Conservation (phyloP, 2,888 invertebrate species). For the Caenorhabditis sp. region DNA sequence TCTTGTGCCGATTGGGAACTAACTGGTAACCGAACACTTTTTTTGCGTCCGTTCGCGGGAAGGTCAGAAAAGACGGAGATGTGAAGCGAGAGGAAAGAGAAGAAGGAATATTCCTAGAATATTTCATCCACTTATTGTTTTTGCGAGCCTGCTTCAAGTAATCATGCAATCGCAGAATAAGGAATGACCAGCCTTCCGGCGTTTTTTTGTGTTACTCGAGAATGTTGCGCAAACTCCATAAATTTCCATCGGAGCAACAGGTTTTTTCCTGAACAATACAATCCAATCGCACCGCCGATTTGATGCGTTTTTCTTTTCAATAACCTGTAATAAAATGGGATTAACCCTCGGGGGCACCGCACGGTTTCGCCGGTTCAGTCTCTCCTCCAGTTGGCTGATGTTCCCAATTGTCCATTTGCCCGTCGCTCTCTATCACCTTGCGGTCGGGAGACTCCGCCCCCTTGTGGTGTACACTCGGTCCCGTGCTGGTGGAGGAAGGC, state of each 20-base stretch:
- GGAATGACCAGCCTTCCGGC: constrained; percentile 52
- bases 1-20: constrained; percentile 9
- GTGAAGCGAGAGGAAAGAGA: too few relatives aligned
- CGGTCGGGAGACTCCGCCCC: constrained; percentile 32
- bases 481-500: constrained; percentile 21
- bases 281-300: constrained; percentile 13
- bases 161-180: constrained; percentile 48
- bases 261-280: background rate
- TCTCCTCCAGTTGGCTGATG: too few relatives aligned
- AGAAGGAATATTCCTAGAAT: too few relatives aligned
- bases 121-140: constrained; percentile 13
- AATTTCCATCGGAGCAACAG: constrained; percentile 1
- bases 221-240: constrained; percentile 42
- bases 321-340: constrained; percentile 44
- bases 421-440: too few relatives aligned
- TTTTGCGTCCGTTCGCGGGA: background rate
- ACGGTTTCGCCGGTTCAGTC: background rate
- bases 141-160: background rate
- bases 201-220: constrained; percentile 33
- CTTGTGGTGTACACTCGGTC: constrained; percentile 37
- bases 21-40: constrained; percentile 36
- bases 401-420: too few relatives aligned
- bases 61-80: constrained; percentile 9
- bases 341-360: constrained; percentile 17
- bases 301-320: constrained; percentile 26